These are phyloP conservation scores for Diprion similis DNA, from an alignment of 1,140 invertebrate genomes.

Conservation along the genomic window DNA sequence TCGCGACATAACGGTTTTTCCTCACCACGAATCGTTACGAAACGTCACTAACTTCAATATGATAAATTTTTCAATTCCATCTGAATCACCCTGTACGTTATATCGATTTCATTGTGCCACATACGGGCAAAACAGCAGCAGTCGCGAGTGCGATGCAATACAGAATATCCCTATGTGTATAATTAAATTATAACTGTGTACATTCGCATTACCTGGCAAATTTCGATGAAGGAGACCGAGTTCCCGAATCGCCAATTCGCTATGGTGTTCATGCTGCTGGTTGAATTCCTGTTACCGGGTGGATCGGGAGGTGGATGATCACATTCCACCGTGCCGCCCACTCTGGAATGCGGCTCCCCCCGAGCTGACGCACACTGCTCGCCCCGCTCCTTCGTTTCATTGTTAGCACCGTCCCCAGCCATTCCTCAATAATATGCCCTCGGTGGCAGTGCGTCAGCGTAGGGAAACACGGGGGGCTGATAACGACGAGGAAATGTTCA, in stretches of 20 bases:
- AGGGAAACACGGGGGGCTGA: background rate
- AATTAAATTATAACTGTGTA: too few species aligned
- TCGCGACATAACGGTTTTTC: too few species aligned
- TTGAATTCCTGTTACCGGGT: slow-evolving; percentile 49
- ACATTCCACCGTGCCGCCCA: slow-evolving; percentile 61
- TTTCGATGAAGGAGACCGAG: background rate
- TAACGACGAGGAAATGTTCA: slow-evolving; percentile 21
- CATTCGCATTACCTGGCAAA: background rate
- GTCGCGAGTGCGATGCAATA: too few species aligned
- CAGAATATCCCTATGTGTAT: too few species aligned
- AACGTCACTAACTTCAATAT: too few species aligned
- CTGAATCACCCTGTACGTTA: too few species aligned
- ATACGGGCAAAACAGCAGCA: too few species aligned
- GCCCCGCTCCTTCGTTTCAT: slow-evolving; percentile 36
- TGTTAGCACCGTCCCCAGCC: slow-evolving; percentile 29
- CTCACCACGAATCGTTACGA: too few species aligned
- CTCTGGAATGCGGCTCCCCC: slow-evolving; percentile 58
- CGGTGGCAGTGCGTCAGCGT: slow-evolving; percentile 14
- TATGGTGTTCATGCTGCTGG: slow-evolving; percentile 27
- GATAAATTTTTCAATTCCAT: too few species aligned
- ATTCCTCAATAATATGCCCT: slow-evolving; percentile 18
- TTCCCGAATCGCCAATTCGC: background rate
- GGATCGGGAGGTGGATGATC: slow-evolving; percentile 38
- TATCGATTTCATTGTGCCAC: too few species aligned
- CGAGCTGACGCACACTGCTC: slow-evolving; percentile 43